These are phyloP conservation scores for Acanthosepion lycidas DNA, from an alignment of 2,888 invertebrate species.

Conservation along the genomic window DNA sequence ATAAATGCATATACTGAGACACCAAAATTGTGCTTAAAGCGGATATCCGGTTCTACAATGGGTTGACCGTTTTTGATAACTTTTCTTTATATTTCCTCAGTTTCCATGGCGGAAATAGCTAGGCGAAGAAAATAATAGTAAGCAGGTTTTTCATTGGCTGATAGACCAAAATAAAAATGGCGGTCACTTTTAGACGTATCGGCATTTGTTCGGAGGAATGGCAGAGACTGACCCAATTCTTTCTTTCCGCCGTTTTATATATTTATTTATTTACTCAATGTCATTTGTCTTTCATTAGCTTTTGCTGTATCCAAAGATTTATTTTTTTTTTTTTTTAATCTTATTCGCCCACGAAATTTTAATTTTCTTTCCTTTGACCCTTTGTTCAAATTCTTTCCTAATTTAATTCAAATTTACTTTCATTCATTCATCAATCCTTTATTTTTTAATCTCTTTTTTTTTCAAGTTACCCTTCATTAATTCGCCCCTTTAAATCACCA, in stretches of 20 bases:
- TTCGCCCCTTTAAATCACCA: no score
- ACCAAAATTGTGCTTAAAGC: not conserved
- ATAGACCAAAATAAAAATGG: not conserved
- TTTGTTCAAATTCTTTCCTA: not conserved
- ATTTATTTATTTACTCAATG: not conserved
- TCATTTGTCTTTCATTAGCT: not conserved
- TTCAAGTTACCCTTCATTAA: no score
- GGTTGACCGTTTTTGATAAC: not conserved
- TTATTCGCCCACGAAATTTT: not conserved
- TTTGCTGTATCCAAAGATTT: not conserved
- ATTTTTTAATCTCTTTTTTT: not conserved
- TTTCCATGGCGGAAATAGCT: not conserved
- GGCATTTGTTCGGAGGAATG: not conserved
- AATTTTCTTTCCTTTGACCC: not conserved
- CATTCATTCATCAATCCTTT: not conserved
- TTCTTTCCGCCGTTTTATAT: not conserved
- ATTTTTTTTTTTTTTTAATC: no score
- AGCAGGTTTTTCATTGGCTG: not conserved
- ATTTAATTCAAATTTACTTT: not conserved
- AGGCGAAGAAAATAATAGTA: not conserved
- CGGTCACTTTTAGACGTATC: not conserved
- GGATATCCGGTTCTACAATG: constrained; percentile 24
- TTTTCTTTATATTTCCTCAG: not conserved
- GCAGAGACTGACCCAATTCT: not conserved
- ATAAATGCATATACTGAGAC: not conserved